Base-by-base conservation (phyloP, 2,797 vertebrate species). In the Chelmon rostratus region DNA sequence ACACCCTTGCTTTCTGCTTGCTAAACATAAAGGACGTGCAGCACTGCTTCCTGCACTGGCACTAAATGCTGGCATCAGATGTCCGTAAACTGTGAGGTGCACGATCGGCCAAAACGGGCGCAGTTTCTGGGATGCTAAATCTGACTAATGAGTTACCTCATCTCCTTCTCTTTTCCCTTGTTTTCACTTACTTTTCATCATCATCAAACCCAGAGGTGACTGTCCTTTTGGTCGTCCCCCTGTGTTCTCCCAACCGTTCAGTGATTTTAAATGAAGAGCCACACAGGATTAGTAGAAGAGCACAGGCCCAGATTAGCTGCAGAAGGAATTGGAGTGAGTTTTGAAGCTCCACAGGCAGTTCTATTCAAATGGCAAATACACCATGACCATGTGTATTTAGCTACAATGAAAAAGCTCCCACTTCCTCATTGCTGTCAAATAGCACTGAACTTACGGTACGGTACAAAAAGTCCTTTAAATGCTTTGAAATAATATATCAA, bases 241-340 rank as follows among this genome's bases (percentile, higher is more conserved):
- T 57, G 35, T 62, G 40, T 37, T 58, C 28, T 33, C 11, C 37
- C n/a, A 68, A 47, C 59, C 53, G 68, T 79, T 52, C 52, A 68
- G 16, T 68, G 70, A 54, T 58, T 83, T 71, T 38, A 53, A 74
- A 54, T 21, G 15, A 50, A 56, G 47, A 80, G 46, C 11, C 57
- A 56, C 66, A 68, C 2, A 54, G 59, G 61, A 65, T 66, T 68
- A 73, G 63, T 57, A 6, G 67, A 6, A n/a, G 19, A 76, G 61
- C 56, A 13, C 52, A 46, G 47, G 5, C 52, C 68, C 35, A 59
- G 57, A 79, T 78, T 63, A 73, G 54, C 72, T 71, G 47, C 73
- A 42, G 52, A 49, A 53, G 16, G 38, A 74, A 40, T 13, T 52
- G 12, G 11, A 62, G 65, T 12, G 15, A 66, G 49, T 68, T 57